These are phyloP conservation scores for Blera fallax DNA, from an alignment of 2,888 invertebrate genomes.

Conservation along the genomic window DNA sequence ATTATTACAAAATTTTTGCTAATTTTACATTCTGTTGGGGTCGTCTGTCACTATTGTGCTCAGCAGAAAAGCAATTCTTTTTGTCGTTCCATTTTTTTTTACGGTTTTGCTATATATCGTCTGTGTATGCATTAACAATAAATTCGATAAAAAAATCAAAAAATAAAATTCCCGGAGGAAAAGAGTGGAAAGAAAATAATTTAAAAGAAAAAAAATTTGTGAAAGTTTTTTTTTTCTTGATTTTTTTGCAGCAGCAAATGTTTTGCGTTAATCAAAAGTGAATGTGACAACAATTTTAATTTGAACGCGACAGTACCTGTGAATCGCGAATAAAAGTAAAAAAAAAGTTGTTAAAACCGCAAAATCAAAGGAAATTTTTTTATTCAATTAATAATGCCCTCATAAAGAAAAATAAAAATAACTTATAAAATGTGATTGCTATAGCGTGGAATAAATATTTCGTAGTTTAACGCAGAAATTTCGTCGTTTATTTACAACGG, in stretches of 20 bases:
- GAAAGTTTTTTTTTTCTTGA: constrained; percentile 43
- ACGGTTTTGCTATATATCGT: background rate
- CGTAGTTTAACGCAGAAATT: background rate
- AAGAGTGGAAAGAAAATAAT: constrained; percentile 19
- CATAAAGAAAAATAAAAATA: background rate
- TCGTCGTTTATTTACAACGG: constrained; percentile 20
- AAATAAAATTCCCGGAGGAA: constrained; percentile 11
- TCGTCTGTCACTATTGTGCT: constrained; percentile 24
- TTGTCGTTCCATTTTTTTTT: background rate
- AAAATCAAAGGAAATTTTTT: constrained; percentile 1
- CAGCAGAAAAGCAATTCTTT: constrained; percentile 15
- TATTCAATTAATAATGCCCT: background rate
- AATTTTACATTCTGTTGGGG: constrained; percentile 64
- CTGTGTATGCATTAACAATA: constrained; percentile 40
- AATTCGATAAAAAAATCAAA: constrained; percentile 31
- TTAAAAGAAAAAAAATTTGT: constrained; percentile 35
- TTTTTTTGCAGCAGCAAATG: constrained; percentile 31
- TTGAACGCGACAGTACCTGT: background rate
- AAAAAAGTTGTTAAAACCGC: constrained; percentile 16
- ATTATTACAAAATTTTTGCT: constrained; percentile 60
- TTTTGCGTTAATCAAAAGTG: constrained; percentile 53
- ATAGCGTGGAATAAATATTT: constrained; percentile 5
- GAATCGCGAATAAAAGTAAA: background rate
- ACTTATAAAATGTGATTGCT: constrained; percentile 57
- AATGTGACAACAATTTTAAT: constrained; percentile 56